phyloP scores from a whole-genome alignment of 1,140 invertebrate species.

The Drosophila yakuba region DNA sequence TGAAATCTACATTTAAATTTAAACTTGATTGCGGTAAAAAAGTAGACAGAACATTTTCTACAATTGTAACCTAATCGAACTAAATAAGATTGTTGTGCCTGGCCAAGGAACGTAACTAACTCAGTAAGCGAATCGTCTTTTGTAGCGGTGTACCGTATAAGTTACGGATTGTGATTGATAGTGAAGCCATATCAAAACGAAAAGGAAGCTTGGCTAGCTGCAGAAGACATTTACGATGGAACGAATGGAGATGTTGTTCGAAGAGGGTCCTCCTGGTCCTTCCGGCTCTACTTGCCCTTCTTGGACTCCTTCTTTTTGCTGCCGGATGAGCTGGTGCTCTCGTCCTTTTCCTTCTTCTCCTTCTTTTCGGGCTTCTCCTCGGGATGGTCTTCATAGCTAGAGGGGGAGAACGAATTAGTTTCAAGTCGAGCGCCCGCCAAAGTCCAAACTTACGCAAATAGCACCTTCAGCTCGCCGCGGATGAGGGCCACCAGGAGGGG shows the following conservation, averaged over 20 bases:
- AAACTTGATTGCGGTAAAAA: conserved; percentile 52
- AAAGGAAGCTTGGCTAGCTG: conserved; percentile 38
- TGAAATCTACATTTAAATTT: conserved; percentile 20
- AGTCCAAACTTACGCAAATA: conserved; percentile 92
- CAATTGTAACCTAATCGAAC: conserved; percentile 57
- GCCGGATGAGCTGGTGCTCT: conserved; percentile 48
- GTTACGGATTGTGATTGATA: conserved; percentile 2
- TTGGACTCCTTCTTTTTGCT: conserved; percentile 82
- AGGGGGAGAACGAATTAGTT: no score
- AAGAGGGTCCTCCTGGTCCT: conserved; percentile 13
- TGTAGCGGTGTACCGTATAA: conserved; percentile 25
- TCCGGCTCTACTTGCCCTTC: conserved; percentile 76
- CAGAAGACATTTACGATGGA: conserved; percentile 60
- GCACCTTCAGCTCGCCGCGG: conserved; percentile 94
- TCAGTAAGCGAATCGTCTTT: conserved; percentile 59
- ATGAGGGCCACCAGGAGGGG: conserved; percentile 94
- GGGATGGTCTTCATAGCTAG: conserved; percentile 89
- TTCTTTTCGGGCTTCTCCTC: conserved; percentile 85
- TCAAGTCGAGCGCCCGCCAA: no score
- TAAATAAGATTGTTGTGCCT: conserved; percentile 64
- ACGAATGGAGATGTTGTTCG: conserved; percentile 44
- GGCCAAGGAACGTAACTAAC: conserved; percentile 55
- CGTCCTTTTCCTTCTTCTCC: conserved; percentile 83
- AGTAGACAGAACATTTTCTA: conserved; percentile 34
- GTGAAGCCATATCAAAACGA: conserved; percentile 36